phyloP scores from a whole-genome alignment of 2,113 vertebrate genomes.

The Charadrius vociferus region DNA sequence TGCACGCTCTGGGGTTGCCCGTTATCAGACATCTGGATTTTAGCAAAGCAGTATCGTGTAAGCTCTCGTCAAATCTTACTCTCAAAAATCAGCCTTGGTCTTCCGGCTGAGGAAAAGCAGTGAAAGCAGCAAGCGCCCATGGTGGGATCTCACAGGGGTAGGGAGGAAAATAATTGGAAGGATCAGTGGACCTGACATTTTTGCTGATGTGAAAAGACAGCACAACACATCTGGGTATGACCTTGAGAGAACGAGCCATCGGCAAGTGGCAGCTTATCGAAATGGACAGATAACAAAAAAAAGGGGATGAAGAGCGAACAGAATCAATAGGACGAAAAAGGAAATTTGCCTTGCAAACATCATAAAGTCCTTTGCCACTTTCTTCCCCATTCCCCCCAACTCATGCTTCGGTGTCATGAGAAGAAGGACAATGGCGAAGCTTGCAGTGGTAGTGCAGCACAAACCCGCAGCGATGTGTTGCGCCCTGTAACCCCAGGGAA shows the following conservation, averaged over 20 bases:
- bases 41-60: neutral
- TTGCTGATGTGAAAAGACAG: slow-evolving; percentile 35
- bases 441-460: neutral
- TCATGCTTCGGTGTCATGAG: neutral
- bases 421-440: neutral
- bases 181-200: neutral
- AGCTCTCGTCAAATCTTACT: neutral
- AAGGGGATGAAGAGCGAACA: neutral
- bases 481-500: neutral
- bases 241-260: neutral
- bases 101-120: neutral
- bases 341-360: slow-evolving; percentile 20
- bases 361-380: neutral
- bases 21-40: neutral
- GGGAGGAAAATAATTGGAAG: neutral
- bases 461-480: neutral
- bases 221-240: neutral
- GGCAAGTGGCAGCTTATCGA: neutral
- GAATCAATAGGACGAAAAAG: slow-evolving; percentile 11
- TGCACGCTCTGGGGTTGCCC: neutral
- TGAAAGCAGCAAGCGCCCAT: fast-evolving
- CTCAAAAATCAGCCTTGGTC: neutral
- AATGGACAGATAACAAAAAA: neutral
- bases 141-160: neutral
- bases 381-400: neutral